These are phyloP conservation scores for Danaus plexippus DNA, from an alignment of 1,140 invertebrate species.

Conservation along the genomic window DNA sequence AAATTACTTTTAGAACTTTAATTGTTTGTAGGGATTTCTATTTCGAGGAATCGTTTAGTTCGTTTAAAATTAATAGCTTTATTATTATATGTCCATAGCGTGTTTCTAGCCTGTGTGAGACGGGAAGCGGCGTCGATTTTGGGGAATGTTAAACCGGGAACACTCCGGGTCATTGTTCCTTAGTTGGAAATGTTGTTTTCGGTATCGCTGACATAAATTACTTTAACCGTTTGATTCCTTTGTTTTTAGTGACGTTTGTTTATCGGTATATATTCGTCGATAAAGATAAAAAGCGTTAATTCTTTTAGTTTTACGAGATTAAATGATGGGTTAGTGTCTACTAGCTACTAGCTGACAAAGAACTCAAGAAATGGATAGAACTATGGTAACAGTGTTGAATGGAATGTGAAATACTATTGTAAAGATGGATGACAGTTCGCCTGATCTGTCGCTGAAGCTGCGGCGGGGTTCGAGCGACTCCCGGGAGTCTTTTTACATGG, in stretches of 20 bases:
- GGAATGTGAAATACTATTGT: constrained; percentile 33
- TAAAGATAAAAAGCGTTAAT: too few relatives aligned
- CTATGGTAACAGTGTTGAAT: constrained; percentile 26
- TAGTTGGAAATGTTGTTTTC: constrained; percentile 40
- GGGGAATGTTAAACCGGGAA: constrained; percentile 56
- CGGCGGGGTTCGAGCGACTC: constrained; percentile 87
- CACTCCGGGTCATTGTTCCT: constrained; percentile 63
- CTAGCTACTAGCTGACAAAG: constrained; percentile 20
- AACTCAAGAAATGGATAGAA: constrained; percentile 35
- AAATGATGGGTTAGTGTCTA: constrained; percentile 39
- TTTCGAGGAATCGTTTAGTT: background rate
- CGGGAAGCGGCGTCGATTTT: constrained; percentile 63
- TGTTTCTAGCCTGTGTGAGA: constrained; percentile 31
- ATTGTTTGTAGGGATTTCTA: background rate
- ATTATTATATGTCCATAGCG: constrained; percentile 13
- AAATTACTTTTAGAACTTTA: too few relatives aligned
- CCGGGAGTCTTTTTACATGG: constrained; percentile 89
- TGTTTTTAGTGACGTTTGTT: too few relatives aligned
- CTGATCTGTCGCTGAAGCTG: constrained; percentile 86
- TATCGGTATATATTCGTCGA: too few relatives aligned
- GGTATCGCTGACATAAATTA: constrained; percentile 44
- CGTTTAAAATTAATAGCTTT: constrained; percentile 2
- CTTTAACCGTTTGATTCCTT: background rate
- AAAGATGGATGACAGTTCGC: constrained; percentile 84
- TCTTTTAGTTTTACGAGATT: background rate